Base-by-base conservation (phyloP, 2,113 vertebrate genomes). In the Antigone vipio region DNA sequence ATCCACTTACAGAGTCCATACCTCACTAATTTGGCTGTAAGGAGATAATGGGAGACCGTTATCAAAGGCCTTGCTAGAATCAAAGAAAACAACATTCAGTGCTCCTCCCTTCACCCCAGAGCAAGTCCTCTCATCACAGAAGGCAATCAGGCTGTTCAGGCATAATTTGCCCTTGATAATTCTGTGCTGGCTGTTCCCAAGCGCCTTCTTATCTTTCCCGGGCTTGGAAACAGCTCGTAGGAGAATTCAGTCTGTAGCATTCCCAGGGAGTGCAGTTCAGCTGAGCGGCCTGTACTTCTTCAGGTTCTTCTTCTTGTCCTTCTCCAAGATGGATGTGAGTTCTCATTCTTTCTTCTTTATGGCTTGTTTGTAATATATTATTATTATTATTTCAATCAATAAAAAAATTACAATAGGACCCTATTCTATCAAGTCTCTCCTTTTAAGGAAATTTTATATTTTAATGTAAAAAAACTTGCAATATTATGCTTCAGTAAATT, bases 141-240 rank as follows among this genome's bases (percentile, higher is more conserved):
- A 92, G 53, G 56, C 87, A 95, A 78, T 91, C 91, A 91, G 40
- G 77, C 87, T 87, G 76, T 89, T 89, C 91, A 91, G 94, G 69
- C 83, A 79, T 78, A 75, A 94, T 91, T 95, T 95, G 56, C 34
- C 34, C 84, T 55, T 87, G 68, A 84, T 62, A 84, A 93, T 60
- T 95, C 69, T 85, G 30, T 64, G 56, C 56, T 85, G 73, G 26
- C 60, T 85, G 23, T 87, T 95, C 73, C 88, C 16, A 92, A 72
- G 82, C 73, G 81, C 60, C 34, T 82, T 63, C 49, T 91, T 87
- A 72, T 81, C 77, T 78, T 75, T 67, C 64, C 45, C 34, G n/a
- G 1, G 1, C 56, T 88, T 87, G 38, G 53, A 89, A 94, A 42
- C 4, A 2, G 64, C 69, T 85, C 58, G 35, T 29, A 89, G 69